These are phyloP conservation scores for Bombus confusus DNA, from an alignment of 1,140 invertebrate species.

Conservation along the genomic window DNA sequence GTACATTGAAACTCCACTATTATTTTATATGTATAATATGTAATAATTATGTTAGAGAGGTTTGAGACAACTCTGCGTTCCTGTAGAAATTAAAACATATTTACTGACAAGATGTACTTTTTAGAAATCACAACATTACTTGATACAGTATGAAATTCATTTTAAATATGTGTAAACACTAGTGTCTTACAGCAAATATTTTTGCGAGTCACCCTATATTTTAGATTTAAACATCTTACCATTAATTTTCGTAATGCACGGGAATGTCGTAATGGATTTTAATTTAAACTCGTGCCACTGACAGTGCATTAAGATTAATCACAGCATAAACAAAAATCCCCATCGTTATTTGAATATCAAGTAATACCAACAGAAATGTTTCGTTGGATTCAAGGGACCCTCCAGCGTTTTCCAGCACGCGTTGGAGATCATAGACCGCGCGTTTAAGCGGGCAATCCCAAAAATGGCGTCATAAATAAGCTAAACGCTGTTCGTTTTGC, in stretches of 20 bases:
- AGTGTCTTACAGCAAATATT: not conserved
- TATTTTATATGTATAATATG: no score
- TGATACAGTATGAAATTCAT: not conserved
- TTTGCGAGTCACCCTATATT: not conserved
- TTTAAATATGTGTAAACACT: no score
- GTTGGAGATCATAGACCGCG: conserved; percentile 18
- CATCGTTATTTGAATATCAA: not conserved
- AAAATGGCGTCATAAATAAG: conserved; percentile 52
- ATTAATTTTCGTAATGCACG: not conserved
- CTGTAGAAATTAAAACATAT: no score
- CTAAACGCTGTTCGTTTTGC: conserved; percentile 33
- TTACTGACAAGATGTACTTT: not conserved
- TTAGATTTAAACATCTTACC: not conserved
- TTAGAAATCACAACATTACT: not conserved
- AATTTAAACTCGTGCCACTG: not conserved
- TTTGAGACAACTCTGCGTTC: no score
- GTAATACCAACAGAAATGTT: not conserved
- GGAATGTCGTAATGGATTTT: not conserved
- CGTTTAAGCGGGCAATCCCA: conserved; percentile 42
- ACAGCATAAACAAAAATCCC: not conserved
- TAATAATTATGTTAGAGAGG: no score
- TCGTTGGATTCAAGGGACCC: no score
- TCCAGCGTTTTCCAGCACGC: not conserved
- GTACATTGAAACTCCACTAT: no score
- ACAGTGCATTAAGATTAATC: not conserved